Conservation (phyloP, 2,113 vertebrate genomes). For the Apeltes quadracus region DNA sequence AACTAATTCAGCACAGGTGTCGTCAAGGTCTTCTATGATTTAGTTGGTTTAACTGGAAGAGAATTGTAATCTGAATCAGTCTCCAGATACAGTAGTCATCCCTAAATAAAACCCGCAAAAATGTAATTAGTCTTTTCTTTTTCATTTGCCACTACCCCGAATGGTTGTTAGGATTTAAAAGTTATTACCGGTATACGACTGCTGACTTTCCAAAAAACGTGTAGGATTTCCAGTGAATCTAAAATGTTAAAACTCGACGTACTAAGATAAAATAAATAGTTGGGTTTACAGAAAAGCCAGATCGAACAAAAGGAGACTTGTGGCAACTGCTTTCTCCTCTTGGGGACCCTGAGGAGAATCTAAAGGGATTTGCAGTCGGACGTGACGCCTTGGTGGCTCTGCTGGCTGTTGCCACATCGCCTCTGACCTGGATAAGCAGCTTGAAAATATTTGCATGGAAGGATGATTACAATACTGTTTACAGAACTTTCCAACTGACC, state of each 20-base stretch:
- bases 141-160: neutral
- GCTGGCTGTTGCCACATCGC: neutral
- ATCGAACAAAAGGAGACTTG: neutral
- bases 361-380: slow-evolving; percentile 17
- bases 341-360: slow-evolving; percentile 4
- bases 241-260: neutral
- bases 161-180: slow-evolving; percentile 1
- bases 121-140: neutral
- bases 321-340: slow-evolving; percentile 10
- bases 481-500: slow-evolving; percentile 24
- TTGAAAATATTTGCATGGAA: slow-evolving; percentile 27
- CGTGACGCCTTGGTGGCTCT: slow-evolving; percentile 1
- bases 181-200: neutral
- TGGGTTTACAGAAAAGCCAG: neutral
- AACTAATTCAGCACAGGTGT: neutral
- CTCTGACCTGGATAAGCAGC: slow-evolving; percentile 36
- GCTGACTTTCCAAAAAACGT: neutral
- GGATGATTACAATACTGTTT: slow-evolving; percentile 31
- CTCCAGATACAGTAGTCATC: neutral
- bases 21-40: neutral
- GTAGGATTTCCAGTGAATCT: neutral
- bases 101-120: slow-evolving; percentile 5
- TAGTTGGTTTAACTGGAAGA: slow-evolving; percentile 3
- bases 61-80: neutral
- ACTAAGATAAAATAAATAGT: neutral